These are phyloP conservation scores for Ooceraea biroi DNA, from an alignment of 1,140 invertebrate genomes.

Conservation along the genomic window DNA sequence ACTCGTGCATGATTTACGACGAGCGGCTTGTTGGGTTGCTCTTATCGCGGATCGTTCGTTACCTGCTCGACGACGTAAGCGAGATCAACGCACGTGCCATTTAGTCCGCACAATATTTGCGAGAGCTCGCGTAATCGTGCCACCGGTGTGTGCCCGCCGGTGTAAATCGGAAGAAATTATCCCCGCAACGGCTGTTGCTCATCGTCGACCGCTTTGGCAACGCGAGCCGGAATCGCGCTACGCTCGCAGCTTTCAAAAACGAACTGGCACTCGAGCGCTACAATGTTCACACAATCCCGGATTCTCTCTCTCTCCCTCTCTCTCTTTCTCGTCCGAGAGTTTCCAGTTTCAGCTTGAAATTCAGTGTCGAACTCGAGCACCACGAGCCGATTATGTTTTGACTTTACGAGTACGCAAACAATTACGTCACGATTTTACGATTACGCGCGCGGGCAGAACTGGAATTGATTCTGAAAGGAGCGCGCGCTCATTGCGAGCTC, in stretches of 20 bases:
- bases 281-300: neutral
- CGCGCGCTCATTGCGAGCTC: no score
- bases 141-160: neutral
- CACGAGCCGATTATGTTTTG: no score
- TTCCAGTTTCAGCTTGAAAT: no score
- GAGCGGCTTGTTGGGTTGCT: neutral
- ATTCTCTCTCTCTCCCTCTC: no score
- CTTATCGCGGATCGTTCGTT: neutral
- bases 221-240: neutral
- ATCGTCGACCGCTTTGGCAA: neutral
- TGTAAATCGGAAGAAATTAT: neutral
- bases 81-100: conserved; percentile 36
- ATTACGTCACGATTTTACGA: no score
- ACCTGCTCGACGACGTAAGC: neutral
- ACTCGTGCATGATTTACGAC: neutral
- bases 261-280: neutral
- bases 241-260: neutral
- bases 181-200: neutral
- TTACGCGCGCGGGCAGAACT: no score
- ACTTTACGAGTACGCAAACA: no score
- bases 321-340: no score
- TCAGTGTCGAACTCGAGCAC: no score
- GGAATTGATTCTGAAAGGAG: no score
- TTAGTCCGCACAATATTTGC: conserved; percentile 35
- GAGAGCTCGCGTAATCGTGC: neutral